Conservation (phyloP, 1,140 invertebrate species). For the Contarinia nasturtii region DNA sequence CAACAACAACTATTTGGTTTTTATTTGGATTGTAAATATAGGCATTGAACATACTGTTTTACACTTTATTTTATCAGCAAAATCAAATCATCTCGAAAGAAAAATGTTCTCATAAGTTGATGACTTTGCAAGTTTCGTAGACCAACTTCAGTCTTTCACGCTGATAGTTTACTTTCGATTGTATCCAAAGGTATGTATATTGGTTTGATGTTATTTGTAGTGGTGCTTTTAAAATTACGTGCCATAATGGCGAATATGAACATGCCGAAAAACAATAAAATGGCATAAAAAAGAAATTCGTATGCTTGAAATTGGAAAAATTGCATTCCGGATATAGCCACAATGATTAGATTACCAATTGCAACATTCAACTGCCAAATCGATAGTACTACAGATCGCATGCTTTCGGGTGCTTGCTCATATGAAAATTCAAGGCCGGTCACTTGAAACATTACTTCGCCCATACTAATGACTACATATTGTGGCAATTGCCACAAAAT, state of each 20-base stretch:
- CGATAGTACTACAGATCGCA: constrained; percentile 67
- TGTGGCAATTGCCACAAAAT: constrained; percentile 68
- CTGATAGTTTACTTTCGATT: no score
- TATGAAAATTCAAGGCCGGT: constrained; percentile 59
- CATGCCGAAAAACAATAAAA: constrained; percentile 66
- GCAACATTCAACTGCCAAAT: constrained; percentile 60
- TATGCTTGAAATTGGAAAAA: constrained; percentile 44
- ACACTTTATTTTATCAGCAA: no score
- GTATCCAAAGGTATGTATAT: no score
- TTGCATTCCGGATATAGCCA: constrained; percentile 49
- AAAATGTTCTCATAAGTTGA: no score
- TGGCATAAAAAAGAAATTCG: constrained; percentile 79
- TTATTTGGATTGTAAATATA: no score
- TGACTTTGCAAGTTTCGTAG: no score
- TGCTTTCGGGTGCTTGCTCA: constrained; percentile 25
- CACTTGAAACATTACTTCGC: constrained; percentile 48
- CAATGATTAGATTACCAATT: constrained; percentile 62
- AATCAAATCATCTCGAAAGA: no score
- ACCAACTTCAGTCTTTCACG: no score
- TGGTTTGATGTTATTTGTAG: constrained; percentile 7
- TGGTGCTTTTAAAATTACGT: constrained; percentile 42
- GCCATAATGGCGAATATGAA: constrained; percentile 62
- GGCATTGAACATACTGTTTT: no score
- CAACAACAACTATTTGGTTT: no score
- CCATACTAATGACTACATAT: constrained; percentile 62